phyloP scores from a whole-genome alignment of 2,888 invertebrate genomes.

The Andrena flavipes region DNA sequence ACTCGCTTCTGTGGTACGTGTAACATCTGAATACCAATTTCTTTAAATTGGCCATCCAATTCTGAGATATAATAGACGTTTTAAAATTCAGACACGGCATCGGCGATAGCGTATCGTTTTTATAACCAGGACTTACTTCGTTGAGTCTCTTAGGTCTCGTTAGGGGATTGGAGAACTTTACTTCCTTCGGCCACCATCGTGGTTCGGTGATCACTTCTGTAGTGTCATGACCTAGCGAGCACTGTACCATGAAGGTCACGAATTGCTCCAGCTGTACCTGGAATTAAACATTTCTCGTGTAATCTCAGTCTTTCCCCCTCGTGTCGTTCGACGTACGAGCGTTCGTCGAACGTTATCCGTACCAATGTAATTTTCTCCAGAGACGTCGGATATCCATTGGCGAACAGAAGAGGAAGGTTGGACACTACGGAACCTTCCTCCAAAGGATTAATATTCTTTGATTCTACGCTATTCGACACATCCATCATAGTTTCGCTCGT shows the following conservation, averaged over 20 bases:
- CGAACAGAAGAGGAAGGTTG: conserved; percentile 90
- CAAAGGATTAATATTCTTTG: conserved; percentile 67
- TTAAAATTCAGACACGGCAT: neutral
- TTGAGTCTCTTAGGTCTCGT: conserved; percentile 86
- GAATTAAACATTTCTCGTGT: conserved; percentile 40
- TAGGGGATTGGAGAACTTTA: conserved; percentile 89
- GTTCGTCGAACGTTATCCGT: neutral
- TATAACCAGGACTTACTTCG: conserved; percentile 81
- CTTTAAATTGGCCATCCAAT: conserved; percentile 88
- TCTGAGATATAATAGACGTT: conserved; percentile 75
- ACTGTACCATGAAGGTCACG: conserved; percentile 91
- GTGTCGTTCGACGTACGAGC: neutral
- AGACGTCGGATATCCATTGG: conserved; percentile 90
- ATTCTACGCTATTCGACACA: conserved; percentile 74
- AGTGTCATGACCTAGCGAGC: conserved; percentile 89
- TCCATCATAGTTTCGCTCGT: conserved; percentile 79
- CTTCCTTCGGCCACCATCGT: conserved; percentile 90
- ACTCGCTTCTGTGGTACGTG: conserved; percentile 90
- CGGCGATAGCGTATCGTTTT: neutral
- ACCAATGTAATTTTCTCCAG: conserved; percentile 87
- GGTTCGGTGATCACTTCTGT: conserved; percentile 87
- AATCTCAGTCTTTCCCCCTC: neutral
- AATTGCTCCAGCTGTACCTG: conserved; percentile 88
- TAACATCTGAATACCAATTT: conserved; percentile 90
- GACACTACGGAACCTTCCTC: conserved; percentile 88